A percentile compares a stretch with the other conserved stretches of the same genome.
These are phyloP conservation scores for Formica exsecta DNA, from an alignment of 1,140 invertebrate species.

Conservation along the genomic window DNA sequence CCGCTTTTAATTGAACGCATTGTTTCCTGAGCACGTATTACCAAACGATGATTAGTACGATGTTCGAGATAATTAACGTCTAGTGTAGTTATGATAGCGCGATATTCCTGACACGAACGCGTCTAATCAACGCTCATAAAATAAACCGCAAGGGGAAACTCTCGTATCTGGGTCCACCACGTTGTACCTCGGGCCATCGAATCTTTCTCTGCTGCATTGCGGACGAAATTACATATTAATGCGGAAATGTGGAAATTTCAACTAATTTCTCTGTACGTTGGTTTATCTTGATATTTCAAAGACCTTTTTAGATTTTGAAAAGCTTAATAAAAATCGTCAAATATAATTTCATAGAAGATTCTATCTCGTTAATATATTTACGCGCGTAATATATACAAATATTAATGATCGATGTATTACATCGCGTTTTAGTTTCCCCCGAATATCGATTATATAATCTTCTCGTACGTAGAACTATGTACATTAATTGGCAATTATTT, in stretches of 20 bases:
- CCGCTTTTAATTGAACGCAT: constrained; percentile 23
- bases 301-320: not conserved
- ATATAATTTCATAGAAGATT: not conserved
- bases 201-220: constrained; percentile 33
- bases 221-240: constrained; percentile 3
- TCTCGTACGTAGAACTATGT: not conserved
- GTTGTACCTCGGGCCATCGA: not conserved
- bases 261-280: not conserved
- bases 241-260: not conserved
- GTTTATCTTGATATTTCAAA: not conserved
- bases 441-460: not conserved
- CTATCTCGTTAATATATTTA: not conserved
- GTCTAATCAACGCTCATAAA: constrained; percentile 60
- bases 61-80: constrained; percentile 56
- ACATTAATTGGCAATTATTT: constrained; percentile 52
- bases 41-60: constrained; percentile 57
- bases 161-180: constrained; percentile 18
- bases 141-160: constrained; percentile 51
- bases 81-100: constrained; percentile 46
- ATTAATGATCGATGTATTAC: not conserved
- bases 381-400: not conserved
- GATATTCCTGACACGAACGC: constrained; percentile 48
- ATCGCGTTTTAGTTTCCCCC: not conserved
- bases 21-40: constrained; percentile 35
- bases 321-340: too few relatives aligned